These are phyloP conservation scores for Dolichallabes microphthalmus DNA, from an alignment of 2,113 vertebrate genomes.

Conservation along the genomic window DNA sequence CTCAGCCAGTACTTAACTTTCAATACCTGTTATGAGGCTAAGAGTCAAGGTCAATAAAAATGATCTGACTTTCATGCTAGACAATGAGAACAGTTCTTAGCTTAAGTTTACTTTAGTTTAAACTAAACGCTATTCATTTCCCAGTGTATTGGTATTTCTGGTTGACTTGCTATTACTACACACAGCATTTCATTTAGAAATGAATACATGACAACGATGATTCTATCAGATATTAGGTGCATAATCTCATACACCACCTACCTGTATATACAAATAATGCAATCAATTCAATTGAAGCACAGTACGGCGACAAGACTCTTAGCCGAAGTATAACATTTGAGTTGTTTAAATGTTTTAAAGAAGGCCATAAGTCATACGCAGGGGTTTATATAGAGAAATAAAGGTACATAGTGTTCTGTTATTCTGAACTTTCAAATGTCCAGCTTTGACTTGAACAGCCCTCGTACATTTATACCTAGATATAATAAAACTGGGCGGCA, in stretches of 20 bases:
- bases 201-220: not conserved
- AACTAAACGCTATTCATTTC: not conserved
- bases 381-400: too few species aligned
- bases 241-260: not conserved
- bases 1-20: too few species aligned
- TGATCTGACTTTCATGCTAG: not conserved
- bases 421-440: too few species aligned
- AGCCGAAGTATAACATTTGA: too few species aligned
- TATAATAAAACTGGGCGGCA: not conserved
- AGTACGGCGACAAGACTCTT: too few species aligned
- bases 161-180: not conserved
- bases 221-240: not conserved
- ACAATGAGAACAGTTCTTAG: not conserved
- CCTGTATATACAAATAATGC: not conserved
- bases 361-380: too few species aligned
- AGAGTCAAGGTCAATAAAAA: too few species aligned
- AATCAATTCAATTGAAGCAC: not conserved
- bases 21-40: too few species aligned
- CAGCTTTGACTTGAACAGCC: too few species aligned
- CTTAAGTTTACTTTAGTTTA: not conserved
- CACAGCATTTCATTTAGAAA: not conserved
- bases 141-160: not conserved
- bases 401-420: too few species aligned
- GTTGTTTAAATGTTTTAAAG: too few species aligned
- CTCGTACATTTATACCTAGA: not conserved